A percentile compares a stretch with the other conserved stretches of the same genome.
phyloP scores from a whole-genome alignment of 2,888 invertebrate genomes.

The Brachylomia viminalis region DNA sequence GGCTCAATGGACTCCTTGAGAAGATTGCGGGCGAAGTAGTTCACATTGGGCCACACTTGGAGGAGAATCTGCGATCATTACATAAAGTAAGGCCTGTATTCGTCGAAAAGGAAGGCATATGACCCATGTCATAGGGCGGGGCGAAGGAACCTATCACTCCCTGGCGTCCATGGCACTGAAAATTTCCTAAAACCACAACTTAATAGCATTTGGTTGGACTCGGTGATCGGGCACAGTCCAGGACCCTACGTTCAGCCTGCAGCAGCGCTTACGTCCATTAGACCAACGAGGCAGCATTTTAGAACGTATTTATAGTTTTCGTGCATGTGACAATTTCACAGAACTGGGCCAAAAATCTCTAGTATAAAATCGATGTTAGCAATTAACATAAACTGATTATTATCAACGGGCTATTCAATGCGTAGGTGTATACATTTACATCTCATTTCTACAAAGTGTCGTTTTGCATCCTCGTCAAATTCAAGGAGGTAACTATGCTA shows the following conservation, averaged over 20 bases:
- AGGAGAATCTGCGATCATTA: conserved; percentile 92
- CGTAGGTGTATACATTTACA: not conserved
- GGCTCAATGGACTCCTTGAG: conserved; percentile 97
- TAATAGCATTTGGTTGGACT: not conserved
- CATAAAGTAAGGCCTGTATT: not conserved
- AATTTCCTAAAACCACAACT: not conserved
- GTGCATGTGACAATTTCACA: not conserved
- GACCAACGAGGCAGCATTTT: not conserved
- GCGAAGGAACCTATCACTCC: not conserved
- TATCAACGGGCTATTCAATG: not conserved
- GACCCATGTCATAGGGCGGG: not conserved
- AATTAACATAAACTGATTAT: not conserved
- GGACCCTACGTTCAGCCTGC: not conserved
- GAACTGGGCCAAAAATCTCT: not conserved
- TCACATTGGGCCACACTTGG: conserved; percentile 99
- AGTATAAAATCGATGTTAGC: not conserved
- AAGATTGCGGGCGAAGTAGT: conserved; percentile 95
- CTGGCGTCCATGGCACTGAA: not conserved
- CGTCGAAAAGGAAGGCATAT: not conserved
- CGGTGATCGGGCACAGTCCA: not conserved
- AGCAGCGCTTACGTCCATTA: not conserved
- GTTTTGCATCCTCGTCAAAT: no score
- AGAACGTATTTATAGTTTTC: not conserved
- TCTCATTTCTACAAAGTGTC: not conserved
- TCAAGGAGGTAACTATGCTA: no score